Conservation (phyloP, 2,113 vertebrate species). For the Xyrauchen texanus region DNA sequence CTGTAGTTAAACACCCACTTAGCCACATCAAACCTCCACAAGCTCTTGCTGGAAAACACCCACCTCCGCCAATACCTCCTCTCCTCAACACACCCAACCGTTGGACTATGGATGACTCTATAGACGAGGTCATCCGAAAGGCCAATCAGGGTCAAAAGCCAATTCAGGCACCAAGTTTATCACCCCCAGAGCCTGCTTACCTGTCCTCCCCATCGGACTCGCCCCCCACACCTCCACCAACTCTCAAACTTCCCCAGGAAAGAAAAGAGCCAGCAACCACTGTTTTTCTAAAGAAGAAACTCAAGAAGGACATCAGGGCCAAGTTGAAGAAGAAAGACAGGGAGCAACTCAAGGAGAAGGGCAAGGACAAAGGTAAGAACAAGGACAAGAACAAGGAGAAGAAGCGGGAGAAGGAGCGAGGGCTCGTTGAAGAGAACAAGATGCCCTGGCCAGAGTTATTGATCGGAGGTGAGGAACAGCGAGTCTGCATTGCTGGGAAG, state of each 20-base stretch:
- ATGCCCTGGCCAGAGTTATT: constrained; percentile 43
- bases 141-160: constrained; percentile 48
- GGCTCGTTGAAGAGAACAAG: constrained; percentile 45
- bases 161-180: constrained; percentile 22
- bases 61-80: background rate
- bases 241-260: constrained; percentile 40
- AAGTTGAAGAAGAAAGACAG: constrained; percentile 55
- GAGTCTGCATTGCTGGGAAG: constrained; percentile 77
- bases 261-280: constrained; percentile 20
- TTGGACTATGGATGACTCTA: constrained; percentile 59
- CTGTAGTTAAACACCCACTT: constrained; percentile 18
- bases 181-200: constrained; percentile 38
- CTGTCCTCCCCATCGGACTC: constrained; percentile 48
- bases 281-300: constrained; percentile 51
- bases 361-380: constrained; percentile 53
- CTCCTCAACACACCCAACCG: constrained; percentile 13
- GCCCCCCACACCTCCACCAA: constrained; percentile 38
- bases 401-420: constrained; percentile 17
- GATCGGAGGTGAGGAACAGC: constrained; percentile 65
- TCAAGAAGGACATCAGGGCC: constrained; percentile 49
- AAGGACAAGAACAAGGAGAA: constrained; percentile 56
- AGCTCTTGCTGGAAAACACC: constrained; percentile 20
- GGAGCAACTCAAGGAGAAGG: constrained; percentile 53
- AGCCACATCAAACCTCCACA: constrained; percentile 32
- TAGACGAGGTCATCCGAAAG: constrained; percentile 55